These are phyloP conservation scores for Caenorhabditis parvicauda DNA, from an alignment of 2,888 invertebrate genomes.

Conservation along the genomic window DNA sequence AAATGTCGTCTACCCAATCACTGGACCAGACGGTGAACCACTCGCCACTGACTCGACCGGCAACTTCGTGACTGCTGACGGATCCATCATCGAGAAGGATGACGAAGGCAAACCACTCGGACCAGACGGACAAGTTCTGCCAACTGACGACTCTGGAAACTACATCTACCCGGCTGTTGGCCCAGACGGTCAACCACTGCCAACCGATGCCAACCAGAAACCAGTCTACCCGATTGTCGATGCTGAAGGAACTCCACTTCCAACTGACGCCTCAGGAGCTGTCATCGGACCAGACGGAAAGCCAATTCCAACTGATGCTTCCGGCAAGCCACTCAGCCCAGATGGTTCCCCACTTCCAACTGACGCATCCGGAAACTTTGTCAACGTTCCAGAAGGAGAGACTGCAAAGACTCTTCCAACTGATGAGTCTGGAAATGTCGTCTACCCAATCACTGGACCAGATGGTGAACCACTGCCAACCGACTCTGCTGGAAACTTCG, in stretches of 20 bases:
- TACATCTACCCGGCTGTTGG: constrained; percentile 26
- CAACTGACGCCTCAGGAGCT: constrained; percentile 18
- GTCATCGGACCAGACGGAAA: constrained; percentile 24
- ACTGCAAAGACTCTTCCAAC: too few species aligned
- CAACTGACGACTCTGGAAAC: constrained; percentile 31
- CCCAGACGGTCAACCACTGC: constrained; percentile 15
- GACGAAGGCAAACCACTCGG: constrained; percentile 31
- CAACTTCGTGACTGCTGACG: constrained; percentile 15
- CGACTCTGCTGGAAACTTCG: too few species aligned
- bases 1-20: constrained; percentile 16
- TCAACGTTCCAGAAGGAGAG: constrained; percentile 9
- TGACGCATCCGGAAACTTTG: constrained; percentile 12
- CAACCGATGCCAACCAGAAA: constrained; percentile 21
- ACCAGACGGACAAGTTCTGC: constrained; percentile 11
- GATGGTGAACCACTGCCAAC: too few species aligned
- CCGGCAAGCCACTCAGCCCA: constrained; percentile 13
- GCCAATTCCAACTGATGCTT: constrained; percentile 13
- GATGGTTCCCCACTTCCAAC: constrained; percentile 20
- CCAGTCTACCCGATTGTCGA: constrained; percentile 14
- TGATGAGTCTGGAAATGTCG: too few species aligned
- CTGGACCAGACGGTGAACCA: constrained; percentile 15
- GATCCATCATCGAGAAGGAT: constrained; percentile 16
- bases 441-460: too few species aligned
- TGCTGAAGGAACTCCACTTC: constrained; percentile 11
- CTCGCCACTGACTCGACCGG: constrained; percentile 17